phyloP scores from a whole-genome alignment of 1,140 invertebrate species.

The Pygmarrhopalites habei region DNA sequence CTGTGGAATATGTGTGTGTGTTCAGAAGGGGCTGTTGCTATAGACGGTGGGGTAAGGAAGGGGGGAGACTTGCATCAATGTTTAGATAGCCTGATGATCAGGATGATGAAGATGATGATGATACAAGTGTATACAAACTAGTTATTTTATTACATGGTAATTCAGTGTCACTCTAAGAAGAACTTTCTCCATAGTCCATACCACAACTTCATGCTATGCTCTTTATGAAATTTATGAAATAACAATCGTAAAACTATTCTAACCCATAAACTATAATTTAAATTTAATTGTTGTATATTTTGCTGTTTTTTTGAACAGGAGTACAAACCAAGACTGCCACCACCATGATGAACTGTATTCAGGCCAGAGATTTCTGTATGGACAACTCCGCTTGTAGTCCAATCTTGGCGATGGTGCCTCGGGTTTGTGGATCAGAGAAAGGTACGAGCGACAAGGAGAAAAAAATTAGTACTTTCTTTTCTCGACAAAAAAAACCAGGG shows the following conservation, averaged over 20 bases:
- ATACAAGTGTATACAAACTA: too few species aligned
- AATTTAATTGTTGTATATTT: slow-evolving; percentile 10
- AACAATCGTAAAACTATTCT: too few species aligned
- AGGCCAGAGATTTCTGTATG: slow-evolving; percentile 73
- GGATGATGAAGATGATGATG: too few species aligned
- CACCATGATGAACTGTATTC: slow-evolving; percentile 73
- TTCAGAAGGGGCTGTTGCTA: too few species aligned
- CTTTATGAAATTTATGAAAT: too few species aligned
- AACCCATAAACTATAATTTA: not conserved
- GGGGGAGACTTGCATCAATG: not conserved
- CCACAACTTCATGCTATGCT: too few species aligned
- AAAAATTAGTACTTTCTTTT: not conserved
- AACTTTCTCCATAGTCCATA: too few species aligned
- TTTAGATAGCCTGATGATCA: not conserved
- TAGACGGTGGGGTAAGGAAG: too few species aligned
- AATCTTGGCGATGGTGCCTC: slow-evolving; percentile 77
- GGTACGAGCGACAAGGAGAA: slow-evolving; percentile 51
- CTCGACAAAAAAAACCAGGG: too few species aligned
- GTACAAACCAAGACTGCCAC: slow-evolving; percentile 62
- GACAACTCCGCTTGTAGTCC: slow-evolving; percentile 79
- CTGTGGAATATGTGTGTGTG: too few species aligned
- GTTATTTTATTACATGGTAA: too few species aligned
- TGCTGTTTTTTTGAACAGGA: slow-evolving; percentile 53
- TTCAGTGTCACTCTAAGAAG: too few species aligned
- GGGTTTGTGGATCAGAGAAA: slow-evolving; percentile 77